These are phyloP conservation scores for Yoshiicerus persimilis DNA, from an alignment of 1,140 invertebrate species.

Conservation along the genomic window DNA sequence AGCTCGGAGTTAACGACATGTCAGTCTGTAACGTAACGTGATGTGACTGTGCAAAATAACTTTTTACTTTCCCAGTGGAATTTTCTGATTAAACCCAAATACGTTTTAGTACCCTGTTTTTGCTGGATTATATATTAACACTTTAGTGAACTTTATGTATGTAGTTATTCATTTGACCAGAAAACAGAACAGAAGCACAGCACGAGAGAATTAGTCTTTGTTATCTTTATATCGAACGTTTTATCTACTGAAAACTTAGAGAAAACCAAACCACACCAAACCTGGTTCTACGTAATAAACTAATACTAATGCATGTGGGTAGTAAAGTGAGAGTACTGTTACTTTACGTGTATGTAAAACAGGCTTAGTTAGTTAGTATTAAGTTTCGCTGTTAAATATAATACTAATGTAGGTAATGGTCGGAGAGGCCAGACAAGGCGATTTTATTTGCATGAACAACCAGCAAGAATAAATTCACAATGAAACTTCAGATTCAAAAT, in stretches of 20 bases:
- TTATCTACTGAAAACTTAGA: neutral
- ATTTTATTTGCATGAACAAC: neutral
- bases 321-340: too few relatives aligned
- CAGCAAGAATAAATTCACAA: neutral
- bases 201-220: neutral
- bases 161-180: neutral
- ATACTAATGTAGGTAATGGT: neutral
- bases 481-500: neutral
- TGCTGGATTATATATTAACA: neutral
- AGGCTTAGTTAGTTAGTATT: neutral
- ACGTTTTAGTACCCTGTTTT: neutral
- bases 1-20: too few relatives aligned
- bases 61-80: neutral
- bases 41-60: neutral
- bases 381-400: too few relatives aligned
- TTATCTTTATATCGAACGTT: neutral
- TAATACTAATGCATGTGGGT: too few relatives aligned
- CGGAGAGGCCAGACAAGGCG: neutral
- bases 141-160: neutral
- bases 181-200: neutral
- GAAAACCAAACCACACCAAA: neutral
- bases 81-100: neutral
- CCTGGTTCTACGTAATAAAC: too few relatives aligned
- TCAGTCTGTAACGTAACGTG: neutral
- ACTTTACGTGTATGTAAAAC: too few relatives aligned